These are phyloP conservation scores for Chymomyza caudatula DNA, from an alignment of 2,888 invertebrate genomes.

Conservation along the genomic window DNA sequence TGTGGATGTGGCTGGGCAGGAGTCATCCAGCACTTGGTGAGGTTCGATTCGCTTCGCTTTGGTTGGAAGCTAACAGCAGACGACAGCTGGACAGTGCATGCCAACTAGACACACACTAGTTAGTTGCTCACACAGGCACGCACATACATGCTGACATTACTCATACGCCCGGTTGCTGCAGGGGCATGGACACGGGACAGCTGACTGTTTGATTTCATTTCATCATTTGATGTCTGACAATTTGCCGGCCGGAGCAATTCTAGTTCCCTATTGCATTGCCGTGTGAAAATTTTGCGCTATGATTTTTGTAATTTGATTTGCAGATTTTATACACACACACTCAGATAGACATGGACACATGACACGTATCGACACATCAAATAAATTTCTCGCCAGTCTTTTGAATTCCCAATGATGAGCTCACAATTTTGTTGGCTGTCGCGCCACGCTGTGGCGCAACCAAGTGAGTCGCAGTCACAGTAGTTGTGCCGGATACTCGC, in stretches of 20 bases:
- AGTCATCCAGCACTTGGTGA: neutral
- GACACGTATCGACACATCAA: constrained; percentile 57
- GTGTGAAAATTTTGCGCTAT: constrained; percentile 70
- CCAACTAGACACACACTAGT: constrained; percentile 42
- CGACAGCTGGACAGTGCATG: neutral
- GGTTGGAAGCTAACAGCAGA: neutral
- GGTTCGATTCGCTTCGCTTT: neutral
- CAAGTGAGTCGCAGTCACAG: neutral
- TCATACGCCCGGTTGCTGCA: neutral
- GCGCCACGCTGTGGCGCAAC: neutral
- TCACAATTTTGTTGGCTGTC: constrained; percentile 37
- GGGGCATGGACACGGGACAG: neutral
- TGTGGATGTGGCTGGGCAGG: neutral
- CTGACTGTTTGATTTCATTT: constrained; percentile 65
- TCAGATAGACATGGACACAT: neutral
- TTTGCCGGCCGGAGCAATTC: constrained; percentile 57
- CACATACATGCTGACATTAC: constrained; percentile 12
- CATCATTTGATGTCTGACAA: constrained; percentile 70
- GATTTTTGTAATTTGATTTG: constrained; percentile 73
- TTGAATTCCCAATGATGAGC: constrained; percentile 58
- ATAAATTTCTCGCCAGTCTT: constrained; percentile 53
- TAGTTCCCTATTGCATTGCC: constrained; percentile 56
- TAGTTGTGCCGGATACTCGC: neutral
- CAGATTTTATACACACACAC: constrained; percentile 53
- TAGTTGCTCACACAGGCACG: constrained; percentile 62